Base-by-base conservation (phyloP, 2,113 vertebrate species). In the Climacteris rufus region DNA sequence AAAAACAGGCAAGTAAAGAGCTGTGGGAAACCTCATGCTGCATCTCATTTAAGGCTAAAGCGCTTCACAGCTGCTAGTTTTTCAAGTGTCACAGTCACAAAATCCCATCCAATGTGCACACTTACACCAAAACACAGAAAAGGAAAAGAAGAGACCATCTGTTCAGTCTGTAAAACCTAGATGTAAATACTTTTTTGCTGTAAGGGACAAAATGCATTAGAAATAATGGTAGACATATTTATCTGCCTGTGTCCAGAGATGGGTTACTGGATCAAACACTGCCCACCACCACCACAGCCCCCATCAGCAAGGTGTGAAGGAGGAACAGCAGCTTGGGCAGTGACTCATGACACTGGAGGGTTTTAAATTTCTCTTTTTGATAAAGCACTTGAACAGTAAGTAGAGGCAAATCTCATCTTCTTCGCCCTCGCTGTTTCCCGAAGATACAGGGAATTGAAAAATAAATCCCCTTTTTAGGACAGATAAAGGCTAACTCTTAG, bases 61-160 rank as follows among this genome's bases (percentile, higher is more conserved):
- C 5, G 0, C 80, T 93, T 94, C 91, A 96, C 74, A 94, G 94
- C 91, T 94, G 93, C 83, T 90, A 52, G 86, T 82, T 95, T 93
- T 93, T 76, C 82, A 87, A 89, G 95, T 87, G 89, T 90, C 96
- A 95, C 89, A 89, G 31, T 84, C 91, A 87, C 74, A 91, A 80
- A 96, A 96, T 69, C 78, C 59, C 57, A 89, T 69, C 78, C 84
- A 93, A 72, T 4, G 70, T 74, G 91, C 91, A 91, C 83, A 82
- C 66, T 91, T 85, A 83, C 77, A 94, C 74, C 86, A 97, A 95
- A 94, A 96, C 89, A 96, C 2, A 33, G 77, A 49, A 82, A 70
- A 66, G 28, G 54, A 22, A 53, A 78, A 75, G 84, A 68, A 56
- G 28, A 84, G 40, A 61, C 91, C 93, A 95, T 91, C 93, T 93